Evolutionary conservation across 2,113 vertebrate genomes (phyloP).

Genomic region (Grammomys surdaster): DNA sequence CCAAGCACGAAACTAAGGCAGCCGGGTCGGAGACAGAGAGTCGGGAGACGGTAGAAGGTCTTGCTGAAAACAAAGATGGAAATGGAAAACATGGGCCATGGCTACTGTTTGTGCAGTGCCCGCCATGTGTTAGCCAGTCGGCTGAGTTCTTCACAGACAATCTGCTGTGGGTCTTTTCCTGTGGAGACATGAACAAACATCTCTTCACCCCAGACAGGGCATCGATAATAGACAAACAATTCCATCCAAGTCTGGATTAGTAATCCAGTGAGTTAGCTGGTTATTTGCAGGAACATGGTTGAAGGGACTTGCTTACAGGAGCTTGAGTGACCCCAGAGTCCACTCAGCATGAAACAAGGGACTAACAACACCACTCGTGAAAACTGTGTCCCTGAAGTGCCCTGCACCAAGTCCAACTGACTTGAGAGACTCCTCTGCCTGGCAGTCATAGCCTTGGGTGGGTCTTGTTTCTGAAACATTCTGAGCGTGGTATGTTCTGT

Average conservation of each 20-base stretch:
- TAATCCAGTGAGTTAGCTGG: not conserved
- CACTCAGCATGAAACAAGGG: not conserved
- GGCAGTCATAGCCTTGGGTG: not conserved
- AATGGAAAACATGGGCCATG: not conserved
- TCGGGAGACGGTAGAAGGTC: not conserved
- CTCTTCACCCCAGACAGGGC: not conserved
- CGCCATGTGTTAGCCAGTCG: not conserved
- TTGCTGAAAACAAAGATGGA: not conserved
- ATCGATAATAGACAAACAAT: not conserved
- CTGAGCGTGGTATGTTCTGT: not conserved
- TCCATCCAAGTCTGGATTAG: not conserved
- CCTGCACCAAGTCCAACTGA: not conserved
- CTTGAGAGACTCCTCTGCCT: not conserved
- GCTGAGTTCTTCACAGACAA: not conserved
- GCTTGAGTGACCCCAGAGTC: not conserved
- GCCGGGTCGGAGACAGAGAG: not conserved
- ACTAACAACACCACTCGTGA: not conserved
- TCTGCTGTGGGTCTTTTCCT: not conserved
- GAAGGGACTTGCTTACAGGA: not conserved
- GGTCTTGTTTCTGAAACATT: not conserved
- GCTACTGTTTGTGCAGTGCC: not conserved
- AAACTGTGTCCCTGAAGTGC: not conserved
- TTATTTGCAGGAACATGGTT: not conserved
- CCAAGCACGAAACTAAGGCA: not conserved
- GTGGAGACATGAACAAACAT: not conserved